Evolutionary conservation across 2,888 invertebrate species (phyloP).

Genomic region (Archaeoteleia sp.): DNA sequence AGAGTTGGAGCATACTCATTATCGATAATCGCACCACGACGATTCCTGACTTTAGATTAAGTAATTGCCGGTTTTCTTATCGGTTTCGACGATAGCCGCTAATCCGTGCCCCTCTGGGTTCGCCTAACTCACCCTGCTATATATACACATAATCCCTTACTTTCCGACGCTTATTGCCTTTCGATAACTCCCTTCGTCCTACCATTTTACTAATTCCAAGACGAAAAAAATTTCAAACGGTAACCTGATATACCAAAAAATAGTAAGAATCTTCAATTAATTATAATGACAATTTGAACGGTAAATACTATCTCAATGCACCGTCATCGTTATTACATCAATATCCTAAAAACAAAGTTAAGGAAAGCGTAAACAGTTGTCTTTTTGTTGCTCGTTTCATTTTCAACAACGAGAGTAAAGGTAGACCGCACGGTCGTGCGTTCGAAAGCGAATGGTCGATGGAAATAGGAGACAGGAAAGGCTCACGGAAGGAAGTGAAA

Average conservation of each 20-base stretch:
- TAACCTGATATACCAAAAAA: no score
- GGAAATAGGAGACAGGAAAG: constrained; percentile 19
- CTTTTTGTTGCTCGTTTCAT: constrained; percentile 13
- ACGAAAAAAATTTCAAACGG: no score
- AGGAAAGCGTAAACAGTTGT: constrained; percentile 37
- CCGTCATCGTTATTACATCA: no score
- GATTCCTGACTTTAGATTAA: constrained; percentile 63
- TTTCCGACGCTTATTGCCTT: constrained; percentile 41
- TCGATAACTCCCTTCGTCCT: constrained; percentile 29
- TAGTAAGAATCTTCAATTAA: no score
- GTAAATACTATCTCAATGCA: no score
- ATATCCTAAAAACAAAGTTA: constrained; percentile 24
- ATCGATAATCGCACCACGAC: constrained; percentile 62
- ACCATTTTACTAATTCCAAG: no score
- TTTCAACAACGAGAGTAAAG: constrained; percentile 26
- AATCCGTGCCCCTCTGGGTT: constrained; percentile 40
- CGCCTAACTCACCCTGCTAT: constrained; percentile 36
- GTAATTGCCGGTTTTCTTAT: constrained; percentile 66
- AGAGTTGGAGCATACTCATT: constrained; percentile 59
- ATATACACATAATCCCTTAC: constrained; percentile 45
- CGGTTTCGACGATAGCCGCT: constrained; percentile 53
- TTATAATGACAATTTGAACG: no score
- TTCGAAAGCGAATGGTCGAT: constrained; percentile 41
- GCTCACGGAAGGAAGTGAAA: constrained; percentile 43
- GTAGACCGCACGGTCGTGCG: constrained; percentile 32